Base-by-base conservation (phyloP, 2,888 invertebrate species). In the Mythimna ferrago region DNA sequence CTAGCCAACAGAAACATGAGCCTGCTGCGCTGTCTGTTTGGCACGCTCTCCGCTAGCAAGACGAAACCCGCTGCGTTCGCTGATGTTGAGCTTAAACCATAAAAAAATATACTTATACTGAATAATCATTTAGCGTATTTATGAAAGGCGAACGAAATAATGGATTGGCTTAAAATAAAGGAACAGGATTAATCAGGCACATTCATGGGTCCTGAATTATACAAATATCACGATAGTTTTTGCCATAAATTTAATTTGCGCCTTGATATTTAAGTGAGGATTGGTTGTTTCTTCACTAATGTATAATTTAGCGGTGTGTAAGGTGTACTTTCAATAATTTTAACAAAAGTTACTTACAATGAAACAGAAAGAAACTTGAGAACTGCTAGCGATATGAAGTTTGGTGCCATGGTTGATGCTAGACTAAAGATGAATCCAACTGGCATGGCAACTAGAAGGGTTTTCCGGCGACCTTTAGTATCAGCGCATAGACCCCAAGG, bases 31-130 rank as follows among this genome's bases (percentile, higher is more conserved):
- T 89, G 88, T 10, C 88, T 87, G 6, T 70, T 71, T 0, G 94
- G 93, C 0, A 92, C 90, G 63, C 92, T 93, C 81, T 95, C 95
- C 0, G 93, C 95, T 53, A 94, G 76, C 62, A 95, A 85, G 21
- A 95, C 94, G 76, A 94, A 95, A 0, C 89, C 94, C 0, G 94
- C 94, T 0, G 95, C 94, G 41, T 94, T 95, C 0, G 94, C 94
- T 86, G 95, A 92, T 74, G 94, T 92, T 64, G 94, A 92, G 73
- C 95, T 95, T 53, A 89, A 89, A 66, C 4, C 19, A 66, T 61
- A 26, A 32, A 21, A 10, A 51, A n/a, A n/a, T 53, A 6, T 48
- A 48, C 16, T 16, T 48, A 48, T 16, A 48, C 6, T 48, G 48
- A 48, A 48, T 16, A 48, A 14, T 48, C 44, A 48, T 48, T 48